Percentiles rank a stretch among this genome's conserved stretches.
Conservation (phyloP, 2,113 vertebrate species). For the Pseudorectes ferrugineus region DNA sequence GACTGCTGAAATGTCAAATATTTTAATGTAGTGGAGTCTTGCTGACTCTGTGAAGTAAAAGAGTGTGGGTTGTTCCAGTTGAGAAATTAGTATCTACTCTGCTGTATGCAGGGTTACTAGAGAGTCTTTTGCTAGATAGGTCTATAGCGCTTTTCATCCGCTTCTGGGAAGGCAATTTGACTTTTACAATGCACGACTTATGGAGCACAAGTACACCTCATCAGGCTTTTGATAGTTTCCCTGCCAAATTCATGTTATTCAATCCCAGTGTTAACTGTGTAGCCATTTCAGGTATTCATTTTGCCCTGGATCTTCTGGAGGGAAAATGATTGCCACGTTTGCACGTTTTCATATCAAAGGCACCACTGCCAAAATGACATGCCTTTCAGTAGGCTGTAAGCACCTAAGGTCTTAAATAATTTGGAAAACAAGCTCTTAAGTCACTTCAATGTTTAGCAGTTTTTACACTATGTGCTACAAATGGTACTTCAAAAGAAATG, state of each 20-base stretch:
- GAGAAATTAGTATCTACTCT: background rate
- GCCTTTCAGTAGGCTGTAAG: background rate
- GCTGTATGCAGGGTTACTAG: background rate
- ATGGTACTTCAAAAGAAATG: background rate
- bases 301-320: background rate
- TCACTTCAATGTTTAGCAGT: background rate
- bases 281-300: background rate
- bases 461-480: background rate
- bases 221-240: background rate
- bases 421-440: background rate
- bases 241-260: background rate
- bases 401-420: background rate
- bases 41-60: background rate
- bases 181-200: background rate
- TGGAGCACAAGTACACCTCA: background rate
- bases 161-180: background rate
- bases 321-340: background rate
- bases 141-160: background rate
- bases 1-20: background rate
- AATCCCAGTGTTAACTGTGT: background rate
- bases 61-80: background rate
- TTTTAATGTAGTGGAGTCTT: background rate
- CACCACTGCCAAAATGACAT: background rate
- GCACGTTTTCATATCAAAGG: background rate
- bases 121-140: background rate